Evolutionary conservation across 2,797 vertebrate species (phyloP).

Genomic region (Oreochromis mossambicus): DNA sequence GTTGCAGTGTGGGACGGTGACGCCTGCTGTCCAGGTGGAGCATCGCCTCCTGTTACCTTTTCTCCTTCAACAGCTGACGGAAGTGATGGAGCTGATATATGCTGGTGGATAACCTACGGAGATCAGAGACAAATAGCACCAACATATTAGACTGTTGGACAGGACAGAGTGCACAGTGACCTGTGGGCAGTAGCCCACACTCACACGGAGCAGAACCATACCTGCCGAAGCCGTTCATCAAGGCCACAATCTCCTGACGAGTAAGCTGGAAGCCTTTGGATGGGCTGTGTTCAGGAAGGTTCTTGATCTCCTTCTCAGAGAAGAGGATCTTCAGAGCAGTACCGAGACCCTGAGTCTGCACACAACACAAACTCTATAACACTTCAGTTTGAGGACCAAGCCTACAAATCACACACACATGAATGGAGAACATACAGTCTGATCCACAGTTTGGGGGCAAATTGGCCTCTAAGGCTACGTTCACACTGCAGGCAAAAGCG

Average conservation of each 20-base stretch:
- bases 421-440: background rate
- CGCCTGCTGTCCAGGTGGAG: slow-evolving; percentile 25
- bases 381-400: background rate
- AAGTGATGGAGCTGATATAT: slow-evolving; percentile 90
- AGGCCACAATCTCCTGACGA: slow-evolving; percentile 90
- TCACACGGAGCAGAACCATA: slow-evolving; percentile 23
- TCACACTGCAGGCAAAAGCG: no score
- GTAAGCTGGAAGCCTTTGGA: slow-evolving; percentile 95
- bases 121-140: background rate
- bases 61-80: slow-evolving; percentile 83
- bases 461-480: background rate
- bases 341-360: slow-evolving; percentile 90
- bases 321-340: slow-evolving; percentile 95
- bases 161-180: background rate
- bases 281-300: slow-evolving; percentile 86
- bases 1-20: slow-evolving; percentile 30
- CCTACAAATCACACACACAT: background rate
- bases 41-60: slow-evolving; percentile 80
- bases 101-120: slow-evolving; percentile 88
- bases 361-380: background rate
- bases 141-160: background rate
- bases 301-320: slow-evolving; percentile 94
- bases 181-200: background rate
- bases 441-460: background rate
- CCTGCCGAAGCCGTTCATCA: slow-evolving; percentile 91